Evolutionary conservation across 2,888 invertebrate genomes (phyloP).

Genomic region (Embidobia sp.): DNA sequence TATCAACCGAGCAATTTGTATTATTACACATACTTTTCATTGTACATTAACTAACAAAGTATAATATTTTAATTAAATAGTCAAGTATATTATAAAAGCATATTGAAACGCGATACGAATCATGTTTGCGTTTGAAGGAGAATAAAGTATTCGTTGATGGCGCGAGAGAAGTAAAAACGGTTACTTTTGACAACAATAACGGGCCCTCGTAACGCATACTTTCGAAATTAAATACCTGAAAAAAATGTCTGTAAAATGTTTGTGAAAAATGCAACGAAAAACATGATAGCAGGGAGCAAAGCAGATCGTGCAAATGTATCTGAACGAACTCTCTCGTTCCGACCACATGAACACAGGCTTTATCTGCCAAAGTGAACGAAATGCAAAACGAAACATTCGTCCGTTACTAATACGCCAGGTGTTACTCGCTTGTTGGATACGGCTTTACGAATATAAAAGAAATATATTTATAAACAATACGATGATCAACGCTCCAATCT

Average conservation of each 20-base stretch:
- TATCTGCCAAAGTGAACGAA: constrained; percentile 67
- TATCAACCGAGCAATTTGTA: too few species aligned
- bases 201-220: constrained; percentile 45
- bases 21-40: too few species aligned
- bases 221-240: constrained; percentile 56
- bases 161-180: constrained; percentile 35
- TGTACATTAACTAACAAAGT: too few species aligned
- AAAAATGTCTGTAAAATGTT: constrained; percentile 51
- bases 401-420: constrained; percentile 70
- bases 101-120: constrained; percentile 14
- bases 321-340: constrained; percentile 69
- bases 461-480: constrained; percentile 58
- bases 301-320: constrained; percentile 69
- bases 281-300: constrained; percentile 56
- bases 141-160: constrained; percentile 18
- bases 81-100: too few species aligned
- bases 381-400: constrained; percentile 68
- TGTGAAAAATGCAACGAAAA: constrained; percentile 66
- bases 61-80: too few species aligned
- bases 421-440: constrained; percentile 56
- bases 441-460: constrained; percentile 53
- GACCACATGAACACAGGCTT: constrained; percentile 67
- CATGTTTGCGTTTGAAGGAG: constrained; percentile 18
- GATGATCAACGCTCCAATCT: constrained; percentile 30
- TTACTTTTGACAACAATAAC: constrained; percentile 41